Percentiles rank a stretch among this genome's conserved stretches.
These are phyloP conservation scores for Caranx ignobilis DNA, from an alignment of 2,113 vertebrate genomes.

Conservation along the genomic window DNA sequence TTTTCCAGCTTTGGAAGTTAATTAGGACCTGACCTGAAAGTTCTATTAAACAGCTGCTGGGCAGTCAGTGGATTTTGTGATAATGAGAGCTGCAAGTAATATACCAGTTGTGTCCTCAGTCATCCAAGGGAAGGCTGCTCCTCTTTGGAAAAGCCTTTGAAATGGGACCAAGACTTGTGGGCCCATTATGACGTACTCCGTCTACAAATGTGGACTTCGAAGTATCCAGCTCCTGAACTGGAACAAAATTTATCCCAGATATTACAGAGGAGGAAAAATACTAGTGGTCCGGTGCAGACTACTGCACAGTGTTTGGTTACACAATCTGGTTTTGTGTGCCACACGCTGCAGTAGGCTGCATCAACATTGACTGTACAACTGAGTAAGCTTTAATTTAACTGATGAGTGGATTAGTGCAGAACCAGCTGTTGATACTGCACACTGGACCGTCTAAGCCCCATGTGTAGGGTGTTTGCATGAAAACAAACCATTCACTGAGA, in stretches of 20 bases:
- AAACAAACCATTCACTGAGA: constrained; percentile 42
- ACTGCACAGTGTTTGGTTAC: constrained; percentile 20
- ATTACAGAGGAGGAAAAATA: constrained; percentile 26
- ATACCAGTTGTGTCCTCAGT: constrained; percentile 13
- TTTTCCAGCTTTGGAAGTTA: background rate
- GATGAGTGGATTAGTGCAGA: constrained; percentile 74
- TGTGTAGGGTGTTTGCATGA: constrained; percentile 61
- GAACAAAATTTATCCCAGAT: constrained; percentile 27
- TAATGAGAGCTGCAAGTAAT: constrained; percentile 8
- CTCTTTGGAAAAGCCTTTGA: constrained; percentile 30
- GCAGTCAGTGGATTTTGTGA: constrained; percentile 6
- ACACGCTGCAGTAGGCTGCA: constrained; percentile 40
- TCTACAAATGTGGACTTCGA: constrained; percentile 50
- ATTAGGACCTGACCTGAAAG: constrained; percentile 2
- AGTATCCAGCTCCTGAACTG: constrained; percentile 26
- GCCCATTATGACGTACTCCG: constrained; percentile 36
- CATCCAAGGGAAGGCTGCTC: constrained; percentile 4
- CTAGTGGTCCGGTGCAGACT: background rate
- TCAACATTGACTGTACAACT: constrained; percentile 61
- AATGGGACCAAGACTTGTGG: constrained; percentile 9
- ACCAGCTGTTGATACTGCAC: constrained; percentile 69
- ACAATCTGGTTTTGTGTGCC: constrained; percentile 40
- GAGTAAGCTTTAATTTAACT: constrained; percentile 75
- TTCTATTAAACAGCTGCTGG: background rate
- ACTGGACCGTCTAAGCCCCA: constrained; percentile 44